These are phyloP conservation scores for Drosophila santomea DNA, from an alignment of 1,140 invertebrate species.

Conservation along the genomic window DNA sequence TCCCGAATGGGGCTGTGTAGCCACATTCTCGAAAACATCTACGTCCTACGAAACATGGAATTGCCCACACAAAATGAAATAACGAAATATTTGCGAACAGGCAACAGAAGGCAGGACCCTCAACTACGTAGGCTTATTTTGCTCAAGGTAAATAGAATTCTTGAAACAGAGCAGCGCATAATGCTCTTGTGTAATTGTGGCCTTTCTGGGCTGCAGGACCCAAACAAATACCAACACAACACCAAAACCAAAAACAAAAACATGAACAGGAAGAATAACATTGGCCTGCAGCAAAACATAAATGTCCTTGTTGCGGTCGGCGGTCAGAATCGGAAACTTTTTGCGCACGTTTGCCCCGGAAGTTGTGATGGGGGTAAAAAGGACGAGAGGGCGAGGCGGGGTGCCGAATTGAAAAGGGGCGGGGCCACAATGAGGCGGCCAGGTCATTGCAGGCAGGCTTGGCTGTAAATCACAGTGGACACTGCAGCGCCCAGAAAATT, in stretches of 20 bases:
- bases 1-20: conserved; percentile 12
- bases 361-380: conserved; percentile 19
- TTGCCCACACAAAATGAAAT: conserved; percentile 55
- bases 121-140: conserved; percentile 13
- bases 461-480: conserved; percentile 63
- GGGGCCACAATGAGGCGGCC: conserved; percentile 18
- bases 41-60: conserved; percentile 8
- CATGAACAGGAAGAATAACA: conserved; percentile 45
- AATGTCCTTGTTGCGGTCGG: conserved; percentile 77
- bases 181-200: conserved; percentile 73
- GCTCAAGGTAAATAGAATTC: conserved; percentile 51
- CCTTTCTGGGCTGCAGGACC: conserved; percentile 4
- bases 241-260: conserved; percentile 26
- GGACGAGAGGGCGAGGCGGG: background rate
- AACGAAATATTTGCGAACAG: conserved; percentile 57
- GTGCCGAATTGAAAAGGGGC: background rate
- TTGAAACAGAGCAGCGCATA: conserved; percentile 58
- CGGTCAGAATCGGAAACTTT: conserved; percentile 64
- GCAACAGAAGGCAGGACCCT: conserved; percentile 3
- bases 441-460: conserved; percentile 67
- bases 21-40: conserved; percentile 24
- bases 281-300: conserved; percentile 69
- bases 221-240: conserved; percentile 13
- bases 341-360: conserved; percentile 57
- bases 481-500: conserved; percentile 49